Evolutionary conservation across 2,797 vertebrate species (phyloP).

Genomic region (Enteromius mattozi): DNA sequence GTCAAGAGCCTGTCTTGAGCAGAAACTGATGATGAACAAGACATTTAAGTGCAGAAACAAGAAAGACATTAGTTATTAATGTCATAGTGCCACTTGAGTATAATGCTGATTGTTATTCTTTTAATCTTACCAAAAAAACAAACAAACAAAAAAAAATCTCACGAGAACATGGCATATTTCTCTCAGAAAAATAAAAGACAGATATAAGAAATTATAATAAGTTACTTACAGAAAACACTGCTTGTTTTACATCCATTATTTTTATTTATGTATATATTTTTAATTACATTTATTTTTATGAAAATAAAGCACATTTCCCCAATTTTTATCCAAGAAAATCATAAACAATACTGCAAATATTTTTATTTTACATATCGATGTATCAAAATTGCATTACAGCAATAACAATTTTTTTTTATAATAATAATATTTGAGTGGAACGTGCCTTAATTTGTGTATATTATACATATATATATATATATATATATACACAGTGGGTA

Average conservation of each 20-base stretch:
- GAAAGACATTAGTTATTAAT: slow-evolving; percentile 2
- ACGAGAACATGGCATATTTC: background rate
- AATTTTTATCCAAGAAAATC: too few relatives aligned
- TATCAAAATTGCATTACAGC: too few relatives aligned
- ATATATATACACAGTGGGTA: too few relatives aligned
- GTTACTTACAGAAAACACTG: background rate
- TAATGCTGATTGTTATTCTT: background rate
- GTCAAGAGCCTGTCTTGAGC: background rate
- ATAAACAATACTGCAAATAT: too few relatives aligned
- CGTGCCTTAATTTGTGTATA: too few relatives aligned
- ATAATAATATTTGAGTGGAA: too few relatives aligned
- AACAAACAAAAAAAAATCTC: background rate
- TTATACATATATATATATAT: too few relatives aligned
- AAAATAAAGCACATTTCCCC: background rate
- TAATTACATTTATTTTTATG: background rate
- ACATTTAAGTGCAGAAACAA: slow-evolving; percentile 15
- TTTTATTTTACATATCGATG: too few relatives aligned
- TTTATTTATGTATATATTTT: background rate
- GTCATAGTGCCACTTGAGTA: background rate
- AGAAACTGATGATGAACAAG: slow-evolving; percentile 19
- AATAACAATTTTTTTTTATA: too few relatives aligned
- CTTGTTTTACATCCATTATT: background rate
- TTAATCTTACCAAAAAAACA: background rate
- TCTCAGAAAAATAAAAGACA: background rate
- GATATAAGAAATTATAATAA: background rate